A percentile compares a stretch with the other conserved stretches of the same genome.
phyloP scores from a whole-genome alignment of 2,797 vertebrate species.

The Thamnophis elegans region DNA sequence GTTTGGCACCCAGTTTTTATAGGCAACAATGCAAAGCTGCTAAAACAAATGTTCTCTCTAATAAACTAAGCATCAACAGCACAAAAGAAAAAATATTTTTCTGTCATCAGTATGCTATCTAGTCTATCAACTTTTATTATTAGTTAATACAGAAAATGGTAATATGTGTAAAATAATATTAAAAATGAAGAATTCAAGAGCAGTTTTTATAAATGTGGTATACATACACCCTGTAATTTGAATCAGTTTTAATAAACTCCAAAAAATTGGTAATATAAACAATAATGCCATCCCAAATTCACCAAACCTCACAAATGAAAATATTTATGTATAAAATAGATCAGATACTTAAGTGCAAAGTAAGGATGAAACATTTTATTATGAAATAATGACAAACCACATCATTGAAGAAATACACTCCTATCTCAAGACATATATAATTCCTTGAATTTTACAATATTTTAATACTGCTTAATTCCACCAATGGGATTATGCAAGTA shows the following conservation, averaged over 20 bases:
- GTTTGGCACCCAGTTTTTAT: background rate
- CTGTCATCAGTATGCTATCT: fast-evolving
- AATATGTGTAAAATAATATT: background rate
- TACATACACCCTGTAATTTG: background rate
- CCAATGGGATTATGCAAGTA: background rate
- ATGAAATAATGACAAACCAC: background rate
- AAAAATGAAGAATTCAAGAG: background rate
- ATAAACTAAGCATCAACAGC: background rate
- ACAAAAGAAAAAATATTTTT: background rate
- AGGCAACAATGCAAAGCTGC: background rate
- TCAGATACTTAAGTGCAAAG: background rate
- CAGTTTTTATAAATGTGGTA: background rate
- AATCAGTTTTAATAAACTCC: background rate
- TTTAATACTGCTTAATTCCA: background rate
- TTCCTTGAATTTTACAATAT: background rate
- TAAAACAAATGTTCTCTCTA: background rate
- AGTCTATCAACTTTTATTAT: background rate
- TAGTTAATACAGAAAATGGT: background rate
- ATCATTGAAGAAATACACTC: background rate
- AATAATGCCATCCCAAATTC: background rate
- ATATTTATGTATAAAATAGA: background rate
- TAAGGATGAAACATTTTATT: background rate
- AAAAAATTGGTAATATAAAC: background rate
- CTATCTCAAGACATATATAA: background rate
- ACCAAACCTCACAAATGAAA: background rate